phyloP scores from a whole-genome alignment of 1,140 invertebrate species.

The Proales similis region DNA sequence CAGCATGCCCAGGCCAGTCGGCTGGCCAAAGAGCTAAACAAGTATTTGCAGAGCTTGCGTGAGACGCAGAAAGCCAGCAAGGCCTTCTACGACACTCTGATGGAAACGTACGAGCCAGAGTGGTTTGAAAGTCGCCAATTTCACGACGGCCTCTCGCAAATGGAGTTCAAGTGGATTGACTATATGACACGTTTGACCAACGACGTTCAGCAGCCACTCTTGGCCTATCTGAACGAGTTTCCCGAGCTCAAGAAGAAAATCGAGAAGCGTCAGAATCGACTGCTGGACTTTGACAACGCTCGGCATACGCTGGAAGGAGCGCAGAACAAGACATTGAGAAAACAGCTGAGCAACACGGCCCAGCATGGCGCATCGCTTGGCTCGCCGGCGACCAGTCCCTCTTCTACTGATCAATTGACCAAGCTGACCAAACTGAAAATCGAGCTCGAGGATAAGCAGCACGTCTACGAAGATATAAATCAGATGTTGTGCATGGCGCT shows the following conservation, averaged over 20 bases:
- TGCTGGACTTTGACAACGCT: conserved; percentile 26
- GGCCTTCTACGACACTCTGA: conserved; percentile 23
- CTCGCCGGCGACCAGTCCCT: background rate
- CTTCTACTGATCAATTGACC: conserved; percentile 23
- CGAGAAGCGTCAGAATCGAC: conserved; percentile 29
- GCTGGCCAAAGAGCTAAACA: conserved; percentile 30
- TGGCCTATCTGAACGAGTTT: conserved; percentile 29
- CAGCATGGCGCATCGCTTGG: conserved; percentile 5
- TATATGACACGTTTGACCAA: conserved; percentile 13
- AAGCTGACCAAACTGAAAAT: conserved; percentile 37
- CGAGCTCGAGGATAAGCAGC: conserved; percentile 32
- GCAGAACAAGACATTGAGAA: conserved; percentile 23
- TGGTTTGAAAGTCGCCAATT: conserved; percentile 4
- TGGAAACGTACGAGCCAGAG: conserved; percentile 23
- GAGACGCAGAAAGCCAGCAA: conserved; percentile 31
- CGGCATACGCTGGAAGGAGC: conserved; percentile 21
- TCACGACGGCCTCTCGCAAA: background rate
- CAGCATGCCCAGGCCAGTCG: conserved; percentile 26
- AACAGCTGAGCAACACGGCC: background rate
- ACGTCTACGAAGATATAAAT: conserved; percentile 31
- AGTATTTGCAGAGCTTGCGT: conserved; percentile 14
- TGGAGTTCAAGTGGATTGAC: conserved; percentile 7
- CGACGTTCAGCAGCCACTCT: conserved; percentile 22
- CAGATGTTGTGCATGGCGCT: conserved; percentile 25
- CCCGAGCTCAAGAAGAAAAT: conserved; percentile 36